These are phyloP conservation scores for Acipenser transmontanus DNA, from an alignment of 2,797 vertebrate genomes.

Conservation along the genomic window DNA sequence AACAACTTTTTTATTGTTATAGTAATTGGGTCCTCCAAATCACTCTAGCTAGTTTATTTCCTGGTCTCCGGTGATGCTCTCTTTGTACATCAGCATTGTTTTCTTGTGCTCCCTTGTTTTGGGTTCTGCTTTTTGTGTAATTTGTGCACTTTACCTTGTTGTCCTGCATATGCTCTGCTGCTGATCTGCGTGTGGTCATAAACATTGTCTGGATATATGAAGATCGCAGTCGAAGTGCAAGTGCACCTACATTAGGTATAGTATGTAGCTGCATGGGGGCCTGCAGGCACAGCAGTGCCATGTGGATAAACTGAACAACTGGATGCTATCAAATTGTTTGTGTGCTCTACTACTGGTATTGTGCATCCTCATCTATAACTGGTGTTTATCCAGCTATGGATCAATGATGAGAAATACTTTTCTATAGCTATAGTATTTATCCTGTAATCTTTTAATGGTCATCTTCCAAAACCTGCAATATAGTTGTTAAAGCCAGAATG, in stretches of 20 bases:
- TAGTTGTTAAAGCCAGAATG: too few relatives aligned
- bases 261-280: conserved; percentile 66
- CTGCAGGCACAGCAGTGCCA: conserved; percentile 33
- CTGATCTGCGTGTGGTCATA: conserved; percentile 55
- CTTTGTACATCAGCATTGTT: too few relatives aligned
- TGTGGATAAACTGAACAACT: conserved; percentile 28
- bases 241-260: conserved; percentile 89
- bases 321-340: background rate
- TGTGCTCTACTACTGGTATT: background rate
- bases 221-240: conserved; percentile 92
- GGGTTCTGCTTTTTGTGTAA: conserved; percentile 40
- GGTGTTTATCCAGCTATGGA: too few relatives aligned
- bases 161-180: conserved; percentile 61
- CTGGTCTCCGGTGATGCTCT: too few relatives aligned
- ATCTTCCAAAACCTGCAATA: too few relatives aligned
- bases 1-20: too few relatives aligned
- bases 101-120: background rate
- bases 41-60: too few relatives aligned
- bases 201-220: conserved; percentile 71
- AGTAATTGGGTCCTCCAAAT: too few relatives aligned
- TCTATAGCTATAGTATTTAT: too few relatives aligned
- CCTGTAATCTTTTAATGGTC: too few relatives aligned
- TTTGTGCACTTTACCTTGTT: conserved; percentile 61
- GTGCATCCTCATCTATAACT: too few relatives aligned
- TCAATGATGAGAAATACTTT: too few relatives aligned